Percentiles rank a stretch among this genome's conserved stretches.
Conservation (phyloP, 2,888 invertebrate genomes). For the Drosophila stalkeri region DNA sequence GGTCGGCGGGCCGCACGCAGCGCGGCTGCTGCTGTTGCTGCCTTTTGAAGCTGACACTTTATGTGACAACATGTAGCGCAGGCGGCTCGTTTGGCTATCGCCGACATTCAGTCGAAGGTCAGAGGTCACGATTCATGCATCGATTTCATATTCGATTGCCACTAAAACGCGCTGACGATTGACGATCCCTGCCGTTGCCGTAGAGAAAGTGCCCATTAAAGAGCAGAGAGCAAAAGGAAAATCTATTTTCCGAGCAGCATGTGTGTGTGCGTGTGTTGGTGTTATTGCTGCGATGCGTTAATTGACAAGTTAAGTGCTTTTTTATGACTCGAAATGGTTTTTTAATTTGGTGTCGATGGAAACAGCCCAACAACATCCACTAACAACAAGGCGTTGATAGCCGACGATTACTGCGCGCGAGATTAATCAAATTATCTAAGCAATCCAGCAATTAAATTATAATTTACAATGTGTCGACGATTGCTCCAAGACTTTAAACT, state of each 20-base stretch:
- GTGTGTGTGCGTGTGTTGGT: slow-evolving; percentile 17
- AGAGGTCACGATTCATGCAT: slow-evolving; percentile 48
- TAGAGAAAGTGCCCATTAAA: slow-evolving; percentile 55
- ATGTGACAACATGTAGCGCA: slow-evolving; percentile 75
- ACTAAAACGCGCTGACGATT: slow-evolving; percentile 71
- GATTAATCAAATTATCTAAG: slow-evolving; percentile 63
- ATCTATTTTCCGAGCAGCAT: slow-evolving; percentile 31
- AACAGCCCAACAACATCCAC: slow-evolving; percentile 15
- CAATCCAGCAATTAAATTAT: slow-evolving; percentile 66
- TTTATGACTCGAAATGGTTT: slow-evolving; percentile 80
- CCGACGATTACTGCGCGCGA: slow-evolving; percentile 39
- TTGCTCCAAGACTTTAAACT: slow-evolving; percentile 1
- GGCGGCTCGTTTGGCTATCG: slow-evolving; percentile 34
- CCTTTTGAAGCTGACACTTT: slow-evolving; percentile 73
- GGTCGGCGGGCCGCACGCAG: slow-evolving; percentile 65
- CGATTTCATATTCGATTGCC: slow-evolving; percentile 22
- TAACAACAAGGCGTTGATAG: slow-evolving; percentile 64
- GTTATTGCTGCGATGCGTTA: slow-evolving; percentile 62
- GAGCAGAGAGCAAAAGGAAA: slow-evolving; percentile 30
- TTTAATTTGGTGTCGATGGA: slow-evolving; percentile 82
- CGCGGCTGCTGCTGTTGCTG: slow-evolving; percentile 35
- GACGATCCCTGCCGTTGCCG: slow-evolving; percentile 29
- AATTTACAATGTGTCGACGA: slow-evolving; percentile 66
- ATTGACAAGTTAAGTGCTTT: slow-evolving; percentile 81
- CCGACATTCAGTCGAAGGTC: slow-evolving; percentile 52